Evolutionary conservation across 2,888 invertebrate species (phyloP).

Genomic region (Drosophila fungiperda): DNA sequence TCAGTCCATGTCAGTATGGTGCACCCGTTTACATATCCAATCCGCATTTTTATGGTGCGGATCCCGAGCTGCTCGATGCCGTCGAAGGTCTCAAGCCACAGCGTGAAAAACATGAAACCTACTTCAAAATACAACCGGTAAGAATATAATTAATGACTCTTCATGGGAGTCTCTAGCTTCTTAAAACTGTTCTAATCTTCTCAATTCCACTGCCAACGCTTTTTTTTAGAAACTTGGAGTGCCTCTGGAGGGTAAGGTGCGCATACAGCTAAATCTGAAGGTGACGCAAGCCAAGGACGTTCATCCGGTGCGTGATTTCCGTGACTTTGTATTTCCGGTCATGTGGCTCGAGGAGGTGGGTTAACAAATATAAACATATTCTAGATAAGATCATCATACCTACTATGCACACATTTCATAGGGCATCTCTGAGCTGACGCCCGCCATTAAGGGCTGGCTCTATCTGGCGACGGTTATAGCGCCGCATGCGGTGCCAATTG

Average conservation of each 20-base stretch:
- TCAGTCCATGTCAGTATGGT: conserved; percentile 94
- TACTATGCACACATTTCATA: conserved; percentile 75
- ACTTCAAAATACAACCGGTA: conserved; percentile 94
- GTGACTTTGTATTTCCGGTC: conserved; percentile 92
- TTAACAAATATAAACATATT: conserved; percentile 69
- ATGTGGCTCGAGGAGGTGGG: conserved; percentile 96
- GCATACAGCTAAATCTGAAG: conserved; percentile 93
- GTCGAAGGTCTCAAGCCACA: conserved; percentile 91
- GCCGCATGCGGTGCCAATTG: conserved; percentile 89
- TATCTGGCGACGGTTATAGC: conserved; percentile 92
- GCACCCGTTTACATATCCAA: conserved; percentile 95
- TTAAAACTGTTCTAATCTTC: neutral
- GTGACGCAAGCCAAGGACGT: conserved; percentile 91
- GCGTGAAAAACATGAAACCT: conserved; percentile 90
- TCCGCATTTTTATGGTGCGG: conserved; percentile 95
- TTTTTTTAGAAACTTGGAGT: conserved; percentile 91
- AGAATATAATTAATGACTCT: conserved; percentile 5
- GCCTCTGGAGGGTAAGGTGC: conserved; percentile 92
- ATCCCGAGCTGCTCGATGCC: conserved; percentile 88
- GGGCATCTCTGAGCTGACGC: conserved; percentile 92
- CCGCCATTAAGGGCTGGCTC: conserved; percentile 92
- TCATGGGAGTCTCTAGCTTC: neutral
- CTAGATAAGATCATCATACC: neutral
- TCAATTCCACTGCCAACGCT: neutral
- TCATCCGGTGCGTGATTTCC: conserved; percentile 90